Base-by-base conservation (phyloP, 1,140 invertebrate species). In the Acyrthosiphon pisum region DNA sequence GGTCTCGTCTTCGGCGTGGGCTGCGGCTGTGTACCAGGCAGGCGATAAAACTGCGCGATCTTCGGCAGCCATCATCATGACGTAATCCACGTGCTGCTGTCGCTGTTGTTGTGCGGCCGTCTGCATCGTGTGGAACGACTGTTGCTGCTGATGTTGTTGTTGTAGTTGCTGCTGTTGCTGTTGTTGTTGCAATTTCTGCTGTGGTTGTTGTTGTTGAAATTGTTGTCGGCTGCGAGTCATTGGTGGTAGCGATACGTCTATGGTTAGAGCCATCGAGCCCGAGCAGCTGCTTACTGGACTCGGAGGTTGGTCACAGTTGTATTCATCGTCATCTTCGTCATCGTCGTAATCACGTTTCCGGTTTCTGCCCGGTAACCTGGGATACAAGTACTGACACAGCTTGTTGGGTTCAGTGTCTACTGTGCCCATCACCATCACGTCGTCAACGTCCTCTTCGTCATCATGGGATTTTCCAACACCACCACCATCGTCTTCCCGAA, bases 21-120 rank as follows among this genome's bases (percentile, higher is more conserved):
- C n/a, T n/a, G n/a, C n/a, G n/a, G n/a, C n/a, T n/a, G 94, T 95
- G 0, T 96, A 94, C 30, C 96, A 94, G 0, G 95, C 96, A 3
- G 96, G 95, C 14, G 89, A 30, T 7, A 37, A 26, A 6, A 41
- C 41, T 26, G 22, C 41, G 11, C 44, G 83, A 41, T 84, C 81
- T 94, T 96, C 96, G 48, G 92, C 26, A 3, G 91, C 50, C 83
- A 84, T 35, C 81, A 41, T 35, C 92, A 93, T 93, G 37, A 53
- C 83, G 11, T 93, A 87, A 26, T 87, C 53, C 30, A 60, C 35
- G 6, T 68, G 53, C 9, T 90, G 89, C 23, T 90, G 89, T 9
- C 35, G 48, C 48, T 89, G 89, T 14, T 44, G 89, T 44, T 60
- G 89, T 37, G 89, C 26, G 0, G 41, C 89, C 1, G 89, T 60